Conservation (phyloP, 2,113 vertebrate species). For the Felis chaus region DNA sequence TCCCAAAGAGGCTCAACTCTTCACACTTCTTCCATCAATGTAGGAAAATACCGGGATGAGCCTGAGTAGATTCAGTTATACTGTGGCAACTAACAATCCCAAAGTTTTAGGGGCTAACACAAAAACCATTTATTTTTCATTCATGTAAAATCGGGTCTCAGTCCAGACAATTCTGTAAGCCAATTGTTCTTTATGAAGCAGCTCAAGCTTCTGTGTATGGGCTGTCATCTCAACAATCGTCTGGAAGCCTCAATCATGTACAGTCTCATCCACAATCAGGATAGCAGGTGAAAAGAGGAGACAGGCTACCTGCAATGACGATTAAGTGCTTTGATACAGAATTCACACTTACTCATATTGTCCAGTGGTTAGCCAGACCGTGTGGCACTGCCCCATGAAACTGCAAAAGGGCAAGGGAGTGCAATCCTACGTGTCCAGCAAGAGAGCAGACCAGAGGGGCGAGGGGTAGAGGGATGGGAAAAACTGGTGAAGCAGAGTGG, state of each 20-base stretch:
- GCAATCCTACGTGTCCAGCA: neutral
- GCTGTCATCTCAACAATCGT: neutral
- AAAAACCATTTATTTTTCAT: neutral
- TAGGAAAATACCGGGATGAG: neutral
- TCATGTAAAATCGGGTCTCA: neutral
- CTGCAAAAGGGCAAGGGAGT: neutral
- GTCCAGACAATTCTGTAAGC: neutral
- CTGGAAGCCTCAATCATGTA: neutral
- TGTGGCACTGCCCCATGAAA: neutral
- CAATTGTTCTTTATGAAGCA: neutral
- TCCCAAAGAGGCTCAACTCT: neutral
- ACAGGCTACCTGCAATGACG: neutral
- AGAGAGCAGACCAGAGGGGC: neutral
- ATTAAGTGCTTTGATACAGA: neutral
- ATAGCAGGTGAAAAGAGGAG: neutral
- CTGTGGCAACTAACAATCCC: neutral
- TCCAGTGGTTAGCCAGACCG: neutral
- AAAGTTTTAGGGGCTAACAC: neutral
- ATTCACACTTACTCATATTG: neutral
- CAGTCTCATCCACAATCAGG: neutral
- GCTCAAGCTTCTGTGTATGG: neutral
- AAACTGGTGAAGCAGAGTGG: neutral
- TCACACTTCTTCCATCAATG: neutral
- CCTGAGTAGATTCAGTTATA: neutral
- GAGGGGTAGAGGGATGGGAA: neutral